phyloP scores from a whole-genome alignment of 1,140 invertebrate genomes.

The Spodoptera frugiperda region DNA sequence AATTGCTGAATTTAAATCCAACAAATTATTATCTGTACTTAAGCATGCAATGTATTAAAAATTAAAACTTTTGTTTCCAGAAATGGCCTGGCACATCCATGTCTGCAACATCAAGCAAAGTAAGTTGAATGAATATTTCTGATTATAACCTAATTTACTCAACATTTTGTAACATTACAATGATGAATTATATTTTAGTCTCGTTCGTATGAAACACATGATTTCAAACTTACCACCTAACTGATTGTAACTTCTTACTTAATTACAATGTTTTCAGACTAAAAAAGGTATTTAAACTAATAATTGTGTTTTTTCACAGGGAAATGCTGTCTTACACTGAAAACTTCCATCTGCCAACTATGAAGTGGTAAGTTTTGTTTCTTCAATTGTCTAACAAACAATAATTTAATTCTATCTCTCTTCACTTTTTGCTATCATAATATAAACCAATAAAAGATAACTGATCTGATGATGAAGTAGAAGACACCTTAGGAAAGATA shows the following conservation, averaged over 20 bases:
- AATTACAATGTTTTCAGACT: not conserved
- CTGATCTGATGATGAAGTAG: too few species aligned
- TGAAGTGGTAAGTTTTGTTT: too few species aligned
- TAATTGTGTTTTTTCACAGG: too few species aligned
- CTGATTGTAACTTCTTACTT: constrained; percentile 32
- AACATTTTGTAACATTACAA: constrained; percentile 2
- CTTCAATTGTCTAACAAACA: too few species aligned
- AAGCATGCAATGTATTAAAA: not conserved
- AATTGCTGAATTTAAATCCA: constrained; percentile 45
- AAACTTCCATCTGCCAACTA: too few species aligned
- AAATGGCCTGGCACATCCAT: not conserved
- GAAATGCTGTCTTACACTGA: too few species aligned
- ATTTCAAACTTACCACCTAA: constrained; percentile 64
- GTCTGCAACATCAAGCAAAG: not conserved
- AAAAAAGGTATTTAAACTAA: too few species aligned
- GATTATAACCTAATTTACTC: not conserved
- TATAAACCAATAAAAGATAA: too few species aligned
- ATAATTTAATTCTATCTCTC: too few species aligned
- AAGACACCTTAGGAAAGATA: too few species aligned
- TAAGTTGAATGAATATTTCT: not conserved
- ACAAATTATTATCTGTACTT: not conserved
- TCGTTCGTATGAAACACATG: constrained; percentile 71
- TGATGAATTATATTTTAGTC: constrained; percentile 69
- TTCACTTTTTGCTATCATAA: too few species aligned
- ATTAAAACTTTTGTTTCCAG: not conserved